Percentiles rank a stretch among this genome's conserved stretches.
Evolutionary conservation across 1,140 invertebrate genomes (phyloP).

Genomic region (Steinernema feltiae): DNA sequence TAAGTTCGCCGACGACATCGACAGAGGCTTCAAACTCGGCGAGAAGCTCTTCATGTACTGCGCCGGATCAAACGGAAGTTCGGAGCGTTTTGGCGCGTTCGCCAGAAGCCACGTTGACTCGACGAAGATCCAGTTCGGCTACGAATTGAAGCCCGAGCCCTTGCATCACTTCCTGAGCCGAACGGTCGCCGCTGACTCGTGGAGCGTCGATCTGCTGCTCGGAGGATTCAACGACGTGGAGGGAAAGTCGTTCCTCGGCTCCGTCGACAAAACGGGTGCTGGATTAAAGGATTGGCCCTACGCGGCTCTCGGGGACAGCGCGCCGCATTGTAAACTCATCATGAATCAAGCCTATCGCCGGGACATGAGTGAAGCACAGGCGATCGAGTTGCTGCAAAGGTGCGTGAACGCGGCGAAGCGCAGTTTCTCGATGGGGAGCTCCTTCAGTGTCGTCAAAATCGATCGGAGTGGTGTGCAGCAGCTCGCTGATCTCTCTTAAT

Average conservation of each 20-base stretch:
- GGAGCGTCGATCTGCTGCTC: slow-evolving; percentile 79
- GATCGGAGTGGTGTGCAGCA: not conserved
- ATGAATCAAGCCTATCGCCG: slow-evolving; percentile 82
- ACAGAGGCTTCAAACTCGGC: slow-evolving; percentile 85
- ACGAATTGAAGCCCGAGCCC: slow-evolving; percentile 83
- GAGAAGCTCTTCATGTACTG: slow-evolving; percentile 83
- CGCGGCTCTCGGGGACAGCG: slow-evolving; percentile 89
- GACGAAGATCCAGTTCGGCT: slow-evolving; percentile 96
- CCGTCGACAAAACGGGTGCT: slow-evolving; percentile 51
- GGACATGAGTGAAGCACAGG: slow-evolving; percentile 75
- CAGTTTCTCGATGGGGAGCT: slow-evolving; percentile 37
- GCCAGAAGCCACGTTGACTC: slow-evolving; percentile 95
- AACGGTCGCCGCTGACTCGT: slow-evolving; percentile 82
- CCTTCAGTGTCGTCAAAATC: not conserved
- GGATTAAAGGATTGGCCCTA: slow-evolving; percentile 65
- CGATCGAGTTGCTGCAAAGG: slow-evolving; percentile 75
- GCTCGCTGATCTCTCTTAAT: not conserved
- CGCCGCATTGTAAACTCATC: slow-evolving; percentile 81
- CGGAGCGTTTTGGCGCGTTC: slow-evolving; percentile 95
- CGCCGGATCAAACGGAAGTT: slow-evolving; percentile 88
- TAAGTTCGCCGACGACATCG: slow-evolving; percentile 71
- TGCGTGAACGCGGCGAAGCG: slow-evolving; percentile 71
- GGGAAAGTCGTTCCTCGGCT: slow-evolving; percentile 51
- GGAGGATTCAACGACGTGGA: slow-evolving; percentile 76
- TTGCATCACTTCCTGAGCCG: slow-evolving; percentile 85